A percentile compares a stretch with the other conserved stretches of the same genome.
Conservation (phyloP, 2,113 vertebrate genomes). For the Egretta garzetta region DNA sequence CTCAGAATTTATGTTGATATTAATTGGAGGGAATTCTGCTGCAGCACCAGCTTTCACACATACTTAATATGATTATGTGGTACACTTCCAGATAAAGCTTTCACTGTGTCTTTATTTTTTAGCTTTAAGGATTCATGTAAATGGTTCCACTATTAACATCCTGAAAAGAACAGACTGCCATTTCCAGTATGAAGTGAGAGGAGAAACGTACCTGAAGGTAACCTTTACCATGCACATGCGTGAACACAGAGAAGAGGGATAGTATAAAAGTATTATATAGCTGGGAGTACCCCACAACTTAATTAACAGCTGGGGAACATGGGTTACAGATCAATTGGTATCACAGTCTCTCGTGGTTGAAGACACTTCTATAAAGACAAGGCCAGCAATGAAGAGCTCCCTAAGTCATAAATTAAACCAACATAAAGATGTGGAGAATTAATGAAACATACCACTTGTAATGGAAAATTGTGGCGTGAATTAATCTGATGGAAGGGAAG, state of each 20-base stretch:
- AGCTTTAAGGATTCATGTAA: conserved; percentile 91
- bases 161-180: conserved; percentile 89
- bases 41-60: not conserved
- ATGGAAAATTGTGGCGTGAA: not conserved
- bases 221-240: not conserved
- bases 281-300: not conserved
- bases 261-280: not conserved
- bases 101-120: not conserved
- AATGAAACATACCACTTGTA: not conserved
- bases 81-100: not conserved
- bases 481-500: not conserved
- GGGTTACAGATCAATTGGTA: not conserved
- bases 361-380: not conserved
- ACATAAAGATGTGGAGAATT: not conserved
- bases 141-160: conserved; percentile 89
- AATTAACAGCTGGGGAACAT: not conserved
- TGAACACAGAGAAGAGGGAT: not conserved
- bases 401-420: not conserved
- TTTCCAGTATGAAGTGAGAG: conserved; percentile 90
- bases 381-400: not conserved
- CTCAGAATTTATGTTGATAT: not conserved
- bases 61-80: not conserved
- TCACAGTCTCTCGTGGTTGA: not conserved
- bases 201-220: conserved; percentile 96
- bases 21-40: not conserved